These are phyloP conservation scores for Zaprionus davidi DNA, from an alignment of 1,140 invertebrate genomes.

Conservation along the genomic window DNA sequence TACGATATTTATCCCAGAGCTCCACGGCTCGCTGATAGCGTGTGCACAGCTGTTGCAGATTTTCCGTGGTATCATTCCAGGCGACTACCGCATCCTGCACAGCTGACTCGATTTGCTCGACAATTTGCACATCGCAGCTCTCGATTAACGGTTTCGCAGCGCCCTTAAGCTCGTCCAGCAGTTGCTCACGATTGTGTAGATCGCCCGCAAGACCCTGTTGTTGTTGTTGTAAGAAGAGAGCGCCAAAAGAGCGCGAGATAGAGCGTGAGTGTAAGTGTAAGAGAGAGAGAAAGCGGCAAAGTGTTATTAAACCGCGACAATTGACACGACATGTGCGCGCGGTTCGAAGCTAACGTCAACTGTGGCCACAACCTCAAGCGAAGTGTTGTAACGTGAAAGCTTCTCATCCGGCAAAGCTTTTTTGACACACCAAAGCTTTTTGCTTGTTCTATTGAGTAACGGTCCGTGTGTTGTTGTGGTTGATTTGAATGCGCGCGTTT, in stretches of 20 bases:
- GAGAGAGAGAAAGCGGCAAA: conserved; percentile 13
- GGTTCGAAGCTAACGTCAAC: conserved; percentile 69
- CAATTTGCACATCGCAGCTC: conserved; percentile 88
- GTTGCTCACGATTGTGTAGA: conserved; percentile 88
- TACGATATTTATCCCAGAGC: conserved; percentile 91
- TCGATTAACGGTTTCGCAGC: conserved; percentile 89
- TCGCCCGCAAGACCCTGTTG: conserved; percentile 87
- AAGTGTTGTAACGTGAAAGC: conserved; percentile 35
- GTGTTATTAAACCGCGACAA: conserved; percentile 17
- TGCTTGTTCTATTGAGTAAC: not conserved
- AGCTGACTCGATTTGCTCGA: conserved; percentile 88
- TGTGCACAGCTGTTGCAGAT: conserved; percentile 89
- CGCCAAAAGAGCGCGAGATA: not conserved
- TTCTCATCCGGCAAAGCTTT: not conserved
- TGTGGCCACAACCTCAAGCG: conserved; percentile 34
- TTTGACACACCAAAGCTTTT: conserved; percentile 15
- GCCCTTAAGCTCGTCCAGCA: conserved; percentile 88
- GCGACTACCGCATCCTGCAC: conserved; percentile 90
- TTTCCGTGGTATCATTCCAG: conserved; percentile 90
- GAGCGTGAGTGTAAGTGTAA: no score
- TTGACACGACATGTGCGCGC: conserved; percentile 51
- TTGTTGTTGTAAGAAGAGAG: not conserved
- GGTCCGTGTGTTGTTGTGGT: not conserved
- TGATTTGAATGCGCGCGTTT: conserved; percentile 10
- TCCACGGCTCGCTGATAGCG: conserved; percentile 90